These are phyloP conservation scores for Sclerodermus sp. DNA, from an alignment of 2,888 invertebrate genomes.

Conservation along the genomic window DNA sequence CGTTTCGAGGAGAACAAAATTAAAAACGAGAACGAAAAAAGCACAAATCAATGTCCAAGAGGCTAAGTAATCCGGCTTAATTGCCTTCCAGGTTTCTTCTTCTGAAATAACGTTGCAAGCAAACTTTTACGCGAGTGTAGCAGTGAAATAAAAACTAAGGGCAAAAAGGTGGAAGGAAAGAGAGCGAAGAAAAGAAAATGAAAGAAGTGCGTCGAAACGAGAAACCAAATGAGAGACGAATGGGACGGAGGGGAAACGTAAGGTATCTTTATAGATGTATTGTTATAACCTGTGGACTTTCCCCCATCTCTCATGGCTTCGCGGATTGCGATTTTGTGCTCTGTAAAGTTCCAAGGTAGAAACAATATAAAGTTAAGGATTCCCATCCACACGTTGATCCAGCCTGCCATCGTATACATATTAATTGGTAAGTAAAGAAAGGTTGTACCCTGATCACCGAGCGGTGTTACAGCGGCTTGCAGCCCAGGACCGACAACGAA, in stretches of 20 bases:
- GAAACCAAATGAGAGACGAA: no score
- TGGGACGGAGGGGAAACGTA: no score
- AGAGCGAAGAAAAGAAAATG: no score
- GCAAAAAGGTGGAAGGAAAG: no score
- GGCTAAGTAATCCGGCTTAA: constrained; percentile 74
- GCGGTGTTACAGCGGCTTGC: constrained; percentile 78
- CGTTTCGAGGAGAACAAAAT: constrained; percentile 86
- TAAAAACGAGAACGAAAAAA: constrained; percentile 83
- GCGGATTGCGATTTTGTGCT: constrained; percentile 74
- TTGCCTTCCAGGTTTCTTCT: constrained; percentile 71
- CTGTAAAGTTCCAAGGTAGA: constrained; percentile 74
- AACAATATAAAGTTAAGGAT: constrained; percentile 73
- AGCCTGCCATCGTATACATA: constrained; percentile 86
- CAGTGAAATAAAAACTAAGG: no score
- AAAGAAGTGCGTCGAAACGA: no score
- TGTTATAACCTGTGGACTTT: constrained; percentile 62
- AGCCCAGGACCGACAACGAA: constrained; percentile 84
- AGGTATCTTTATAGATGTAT: constrained; percentile 11
- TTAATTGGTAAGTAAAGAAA: constrained; percentile 67
- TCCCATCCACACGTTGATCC: constrained; percentile 80
- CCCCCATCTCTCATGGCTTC: constrained; percentile 79
- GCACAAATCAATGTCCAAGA: constrained; percentile 78
- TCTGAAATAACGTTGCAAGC: constrained; percentile 64
- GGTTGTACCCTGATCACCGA: constrained; percentile 70
- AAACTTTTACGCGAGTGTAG: no score